phyloP scores from a whole-genome alignment of 2,113 vertebrate species.

The Hydrochoerus hydrochaeris region DNA sequence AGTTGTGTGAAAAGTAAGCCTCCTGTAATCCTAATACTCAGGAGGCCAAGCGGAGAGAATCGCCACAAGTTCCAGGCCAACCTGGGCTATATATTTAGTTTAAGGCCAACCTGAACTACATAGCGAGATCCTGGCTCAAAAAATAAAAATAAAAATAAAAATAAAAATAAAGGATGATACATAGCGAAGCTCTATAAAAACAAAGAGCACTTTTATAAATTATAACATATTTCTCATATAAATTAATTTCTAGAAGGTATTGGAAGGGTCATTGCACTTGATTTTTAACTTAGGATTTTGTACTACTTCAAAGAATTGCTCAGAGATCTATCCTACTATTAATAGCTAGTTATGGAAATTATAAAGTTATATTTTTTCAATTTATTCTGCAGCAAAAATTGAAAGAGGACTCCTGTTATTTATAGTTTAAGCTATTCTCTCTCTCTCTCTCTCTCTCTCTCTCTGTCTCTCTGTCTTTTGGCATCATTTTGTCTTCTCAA shows the following conservation, averaged over 20 bases:
- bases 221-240: constrained; percentile 24
- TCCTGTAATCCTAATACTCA: neutral
- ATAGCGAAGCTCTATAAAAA: neutral
- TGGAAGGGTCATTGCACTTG: neutral
- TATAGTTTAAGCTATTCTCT: neutral
- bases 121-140: too few species aligned
- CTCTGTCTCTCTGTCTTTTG: too few species aligned
- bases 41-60: too few species aligned
- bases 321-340: neutral
- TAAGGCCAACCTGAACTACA: too few species aligned
- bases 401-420: neutral
- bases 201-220: neutral
- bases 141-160: too few species aligned
- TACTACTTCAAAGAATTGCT: neutral
- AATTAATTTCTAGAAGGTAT: neutral
- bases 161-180: neutral
- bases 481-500: neutral
- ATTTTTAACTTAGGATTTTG: constrained; percentile 5
- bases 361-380: neutral
- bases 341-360: neutral
- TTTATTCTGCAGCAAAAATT: neutral
- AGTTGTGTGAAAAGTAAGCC: neutral
- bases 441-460: too few species aligned
- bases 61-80: too few species aligned
- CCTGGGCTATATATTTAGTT: too few species aligned